These are phyloP conservation scores for Phragmatobia fuliginosa DNA, from an alignment of 2,888 invertebrate genomes.

Conservation along the genomic window DNA sequence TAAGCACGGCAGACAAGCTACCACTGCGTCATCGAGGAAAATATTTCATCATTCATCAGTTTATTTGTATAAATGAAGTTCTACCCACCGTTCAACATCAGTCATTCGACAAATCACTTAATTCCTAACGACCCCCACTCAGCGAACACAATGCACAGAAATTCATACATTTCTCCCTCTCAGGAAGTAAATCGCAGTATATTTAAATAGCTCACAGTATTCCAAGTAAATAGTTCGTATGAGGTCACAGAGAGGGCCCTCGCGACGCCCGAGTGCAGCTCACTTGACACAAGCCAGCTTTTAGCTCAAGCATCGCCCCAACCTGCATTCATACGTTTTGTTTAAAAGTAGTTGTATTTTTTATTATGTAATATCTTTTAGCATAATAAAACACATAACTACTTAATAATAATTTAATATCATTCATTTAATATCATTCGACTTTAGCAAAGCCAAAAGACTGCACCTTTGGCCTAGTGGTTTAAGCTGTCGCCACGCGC, in stretches of 20 bases:
- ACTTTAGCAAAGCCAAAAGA: no score
- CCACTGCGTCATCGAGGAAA: no score
- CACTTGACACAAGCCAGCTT: slow-evolving; percentile 50
- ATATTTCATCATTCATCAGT: no score
- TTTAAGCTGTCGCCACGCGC: no score
- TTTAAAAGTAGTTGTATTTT: slow-evolving; percentile 27
- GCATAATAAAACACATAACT: no score
- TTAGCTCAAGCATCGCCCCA: slow-evolving; percentile 45
- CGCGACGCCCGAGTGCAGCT: slow-evolving; percentile 28
- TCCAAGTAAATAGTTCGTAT: slow-evolving; percentile 37
- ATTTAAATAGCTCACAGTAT: slow-evolving; percentile 12
- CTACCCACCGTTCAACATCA: background rate
- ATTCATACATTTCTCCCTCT: background rate
- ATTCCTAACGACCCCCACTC: background rate
- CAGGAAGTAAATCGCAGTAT: background rate
- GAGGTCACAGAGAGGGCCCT: slow-evolving; percentile 49
- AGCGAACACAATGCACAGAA: background rate
- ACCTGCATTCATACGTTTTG: slow-evolving; percentile 39
- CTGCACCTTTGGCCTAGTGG: no score
- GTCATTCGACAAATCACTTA: background rate
- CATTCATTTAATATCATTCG: no score
- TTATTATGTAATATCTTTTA: background rate
- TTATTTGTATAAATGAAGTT: no score
- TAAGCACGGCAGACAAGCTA: no score
- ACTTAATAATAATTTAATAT: no score